Conservation (phyloP, 2,113 vertebrate genomes). For the Hipposideros armiger region DNA sequence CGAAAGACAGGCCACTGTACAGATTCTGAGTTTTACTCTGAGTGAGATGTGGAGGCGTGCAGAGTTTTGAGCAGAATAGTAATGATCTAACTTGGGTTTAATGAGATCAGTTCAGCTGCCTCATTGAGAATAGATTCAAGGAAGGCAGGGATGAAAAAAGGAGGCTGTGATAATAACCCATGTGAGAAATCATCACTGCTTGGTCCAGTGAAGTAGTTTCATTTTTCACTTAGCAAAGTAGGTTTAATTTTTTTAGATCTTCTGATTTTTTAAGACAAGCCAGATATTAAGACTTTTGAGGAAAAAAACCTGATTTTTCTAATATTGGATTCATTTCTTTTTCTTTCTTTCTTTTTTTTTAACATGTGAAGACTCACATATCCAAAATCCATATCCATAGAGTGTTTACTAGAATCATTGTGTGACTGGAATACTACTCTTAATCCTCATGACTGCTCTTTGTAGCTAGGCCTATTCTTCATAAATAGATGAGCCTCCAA, state of each 20-base stretch:
- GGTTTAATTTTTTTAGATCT: background rate
- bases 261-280: background rate
- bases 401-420: background rate
- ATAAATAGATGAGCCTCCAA: background rate
- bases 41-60: background rate
- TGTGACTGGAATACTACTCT: background rate
- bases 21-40: background rate
- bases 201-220: background rate
- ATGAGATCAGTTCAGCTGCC: background rate
- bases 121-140: background rate
- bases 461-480: background rate
- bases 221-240: background rate
- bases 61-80: background rate
- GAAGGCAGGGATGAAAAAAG: background rate
- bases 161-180: background rate
- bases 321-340: background rate
- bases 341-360: background rate
- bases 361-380: background rate
- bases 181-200: background rate
- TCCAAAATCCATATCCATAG: background rate
- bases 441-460: background rate
- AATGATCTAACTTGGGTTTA: background rate
- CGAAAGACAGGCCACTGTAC: background rate
- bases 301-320: slow-evolving; percentile 8
- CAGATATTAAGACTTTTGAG: background rate